Evolutionary conservation across 2,797 vertebrate genomes (phyloP), one percentile per base, ranked within the genome.

Genomic region (Orientallactaga sibirica): DNA sequence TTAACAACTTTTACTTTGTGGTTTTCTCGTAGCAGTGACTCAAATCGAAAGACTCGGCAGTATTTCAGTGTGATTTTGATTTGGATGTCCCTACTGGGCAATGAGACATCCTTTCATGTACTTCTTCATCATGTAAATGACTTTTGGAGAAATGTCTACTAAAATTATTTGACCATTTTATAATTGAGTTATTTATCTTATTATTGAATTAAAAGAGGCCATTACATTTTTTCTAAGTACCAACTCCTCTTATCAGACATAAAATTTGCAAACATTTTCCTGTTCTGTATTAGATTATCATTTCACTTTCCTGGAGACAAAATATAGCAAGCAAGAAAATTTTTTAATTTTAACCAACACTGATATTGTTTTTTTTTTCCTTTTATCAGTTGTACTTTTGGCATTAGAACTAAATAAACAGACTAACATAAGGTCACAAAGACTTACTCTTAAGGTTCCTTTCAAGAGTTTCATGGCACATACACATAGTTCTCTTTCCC

Each of bases 141-240:
- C 29, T 77, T 80, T 79, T 85, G 22, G 25, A 82, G 16, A 90
- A 96, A 70, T 82, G 0, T 48, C 68, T 91, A 84, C 27, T 91
- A 93, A 94, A 86, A 68, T 84, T 80, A 8, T 91, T 88, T 89
- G 43, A 77, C 76, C 24, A 73, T 68, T 87, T 92, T 91, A 80
- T 43, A 75, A 78, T 29, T 86, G 29, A 16, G 20, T 29, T 64
- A 37, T 70, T 76, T 92, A 16, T 73, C 25, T 94, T 55, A 33
- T 68, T 79, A 43, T 22, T 81, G 37, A 73, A 73, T 83, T 93
- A 27, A 77, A 86, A 81, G 20, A 67, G 18, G 37, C 79, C 5
- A 14, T 33, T 76, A 55, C 12, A 86, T 48, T 93, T 48, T 48
- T 85, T 62, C n/a, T 88, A 33, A 55, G 67, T 61, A 55, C 4